phyloP scores from a whole-genome alignment of 2,113 vertebrate species.

The Oceanites oceanicus region DNA sequence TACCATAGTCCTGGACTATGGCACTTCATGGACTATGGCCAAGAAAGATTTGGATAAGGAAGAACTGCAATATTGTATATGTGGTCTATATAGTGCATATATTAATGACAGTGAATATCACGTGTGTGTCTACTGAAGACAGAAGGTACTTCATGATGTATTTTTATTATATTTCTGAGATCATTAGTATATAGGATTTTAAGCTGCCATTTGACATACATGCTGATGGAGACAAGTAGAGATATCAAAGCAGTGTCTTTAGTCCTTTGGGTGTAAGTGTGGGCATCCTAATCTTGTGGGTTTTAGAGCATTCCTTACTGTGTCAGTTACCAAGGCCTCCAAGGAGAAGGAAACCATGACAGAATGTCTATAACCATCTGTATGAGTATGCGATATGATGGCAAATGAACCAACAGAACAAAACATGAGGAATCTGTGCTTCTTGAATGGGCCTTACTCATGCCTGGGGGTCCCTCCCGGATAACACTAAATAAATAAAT shows the following conservation, averaged over 20 bases:
- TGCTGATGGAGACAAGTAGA: not conserved
- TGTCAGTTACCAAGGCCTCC: not conserved
- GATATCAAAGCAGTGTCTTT: not conserved
- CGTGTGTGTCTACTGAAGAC: not conserved
- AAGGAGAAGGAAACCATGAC: not conserved
- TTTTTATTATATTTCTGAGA: not conserved
- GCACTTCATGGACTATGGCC: not conserved
- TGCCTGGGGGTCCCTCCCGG: not conserved
- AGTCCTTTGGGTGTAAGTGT: not conserved
- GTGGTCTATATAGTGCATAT: not conserved
- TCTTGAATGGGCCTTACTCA: not conserved
- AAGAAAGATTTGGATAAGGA: not conserved
- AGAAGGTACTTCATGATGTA: not conserved
- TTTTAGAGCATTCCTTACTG: not conserved
- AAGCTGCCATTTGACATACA: not conserved
- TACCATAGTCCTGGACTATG: not conserved
- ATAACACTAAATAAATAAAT: constrained; percentile 27
- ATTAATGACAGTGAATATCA: not conserved
- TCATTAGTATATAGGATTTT: not conserved
- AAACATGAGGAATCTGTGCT: not conserved
- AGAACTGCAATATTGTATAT: not conserved
- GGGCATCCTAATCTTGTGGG: not conserved
- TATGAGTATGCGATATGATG: not conserved
- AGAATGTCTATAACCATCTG: not conserved
- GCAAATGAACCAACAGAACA: not conserved